These are phyloP conservation scores for Strix aluco DNA, from an alignment of 2,113 vertebrate species.

Conservation along the genomic window DNA sequence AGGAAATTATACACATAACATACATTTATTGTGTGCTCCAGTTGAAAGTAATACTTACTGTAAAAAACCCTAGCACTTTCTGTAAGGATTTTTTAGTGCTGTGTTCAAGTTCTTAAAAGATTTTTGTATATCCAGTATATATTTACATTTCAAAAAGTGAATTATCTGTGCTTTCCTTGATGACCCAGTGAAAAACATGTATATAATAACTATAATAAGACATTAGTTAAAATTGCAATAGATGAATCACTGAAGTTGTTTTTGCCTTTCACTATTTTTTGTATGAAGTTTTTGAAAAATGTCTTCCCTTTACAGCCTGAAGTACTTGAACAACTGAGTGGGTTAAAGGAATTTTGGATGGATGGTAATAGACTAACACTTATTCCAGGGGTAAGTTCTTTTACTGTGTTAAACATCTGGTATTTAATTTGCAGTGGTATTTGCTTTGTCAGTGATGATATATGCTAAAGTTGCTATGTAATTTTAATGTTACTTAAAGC, in stretches of 20 bases:
- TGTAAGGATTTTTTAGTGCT: background rate
- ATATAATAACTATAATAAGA: background rate
- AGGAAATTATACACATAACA: background rate
- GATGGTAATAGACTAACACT: slow-evolving; percentile 95
- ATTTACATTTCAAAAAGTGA: background rate
- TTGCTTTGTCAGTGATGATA: background rate
- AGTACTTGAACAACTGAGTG: slow-evolving; percentile 94
- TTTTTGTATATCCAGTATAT: background rate
- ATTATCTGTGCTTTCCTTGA: background rate
- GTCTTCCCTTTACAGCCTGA: slow-evolving; percentile 84
- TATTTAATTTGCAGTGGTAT: background rate
- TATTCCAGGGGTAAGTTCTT: slow-evolving; percentile 90
- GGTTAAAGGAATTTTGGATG: slow-evolving; percentile 97
- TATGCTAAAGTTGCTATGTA: background rate
- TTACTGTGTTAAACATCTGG: background rate
- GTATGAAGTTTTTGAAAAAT: background rate
- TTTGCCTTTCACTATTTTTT: background rate
- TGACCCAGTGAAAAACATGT: background rate
- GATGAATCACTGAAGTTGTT: background rate
- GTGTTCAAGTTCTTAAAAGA: background rate
- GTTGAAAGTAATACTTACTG: background rate
- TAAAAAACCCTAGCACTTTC: background rate
- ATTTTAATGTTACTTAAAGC: background rate
- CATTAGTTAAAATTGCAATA: background rate
- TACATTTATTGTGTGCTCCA: background rate